Evolutionary conservation across 2,888 invertebrate genomes (phyloP), one percentile per base, ranked within the genome.

Genomic region (Phymatocera aterrima): DNA sequence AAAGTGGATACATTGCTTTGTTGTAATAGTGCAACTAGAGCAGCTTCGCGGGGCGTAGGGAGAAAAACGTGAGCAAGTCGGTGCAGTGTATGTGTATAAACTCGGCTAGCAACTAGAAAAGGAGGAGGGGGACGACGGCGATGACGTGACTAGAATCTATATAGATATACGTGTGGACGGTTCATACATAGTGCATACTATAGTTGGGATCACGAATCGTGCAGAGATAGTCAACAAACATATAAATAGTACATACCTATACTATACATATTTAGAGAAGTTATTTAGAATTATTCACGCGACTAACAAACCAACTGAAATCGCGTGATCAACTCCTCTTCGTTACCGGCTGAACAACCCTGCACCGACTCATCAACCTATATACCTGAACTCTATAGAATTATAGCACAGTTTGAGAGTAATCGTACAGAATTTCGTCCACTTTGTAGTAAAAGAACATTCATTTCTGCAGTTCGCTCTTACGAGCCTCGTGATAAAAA

Each of bases 201-300:
- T n/a, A n/a, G n/a, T n/a, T n/a, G n/a, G n/a, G n/a, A n/a, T n/a
- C n/a, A n/a, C n/a, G n/a, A n/a, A n/a, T n/a, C n/a, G n/a, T n/a
- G n/a, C n/a, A n/a, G n/a, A n/a, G n/a, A n/a, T n/a, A n/a, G n/a
- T n/a, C 40, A 24, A 70, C 46, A 54, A 8, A 51, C 18, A 51
- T 18, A 18, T 51, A 4, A 31, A 31, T 31, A 15, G 28, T 28
- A 34, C 10, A 61, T 34, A 15, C 3, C 5, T 60, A 60, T 3
- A 8, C 34, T 61, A 61, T 18, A 61, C 37, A 15, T 31, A 34
- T 43, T 10, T 10, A 10, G 12, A 43, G 12, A 1, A 43, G 12
- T 43, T 10, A 43, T 43, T 12, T 15, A 28, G 28, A 75, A 57
- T 75, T 57, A 57, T 75, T 75, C 74, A 57, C 57, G 37, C 57